phyloP scores from a whole-genome alignment of 2,113 vertebrate genomes.

The Nyctereutes procyonoides region DNA sequence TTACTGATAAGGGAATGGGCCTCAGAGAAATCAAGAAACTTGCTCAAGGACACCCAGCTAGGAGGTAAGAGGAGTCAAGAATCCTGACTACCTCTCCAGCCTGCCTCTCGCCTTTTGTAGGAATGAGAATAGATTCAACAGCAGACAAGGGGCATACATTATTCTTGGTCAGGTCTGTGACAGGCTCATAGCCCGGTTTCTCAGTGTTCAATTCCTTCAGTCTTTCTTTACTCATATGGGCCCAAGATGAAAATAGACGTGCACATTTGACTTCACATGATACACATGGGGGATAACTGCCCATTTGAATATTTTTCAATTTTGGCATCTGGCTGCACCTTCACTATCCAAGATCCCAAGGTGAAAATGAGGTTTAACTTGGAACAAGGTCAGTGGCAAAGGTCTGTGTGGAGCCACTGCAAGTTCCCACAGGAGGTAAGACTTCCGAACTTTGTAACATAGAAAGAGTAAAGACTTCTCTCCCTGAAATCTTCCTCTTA shows the following conservation, averaged over 20 bases:
- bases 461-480: neutral
- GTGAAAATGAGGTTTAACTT: neutral
- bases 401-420: neutral
- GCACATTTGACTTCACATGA: neutral
- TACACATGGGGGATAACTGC: neutral
- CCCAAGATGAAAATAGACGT: neutral
- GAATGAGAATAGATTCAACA: neutral
- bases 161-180: neutral
- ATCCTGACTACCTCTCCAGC: neutral
- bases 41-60: constrained; percentile 32
- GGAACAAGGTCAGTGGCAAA: neutral
- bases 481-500: neutral
- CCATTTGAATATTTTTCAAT: neutral
- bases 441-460: neutral
- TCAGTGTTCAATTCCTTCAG: neutral
- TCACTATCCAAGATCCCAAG: neutral
- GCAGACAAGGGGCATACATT: neutral
- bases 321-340: neutral
- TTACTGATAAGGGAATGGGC: constrained; percentile 48
- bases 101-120: neutral
- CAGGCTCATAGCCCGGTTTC: neutral
- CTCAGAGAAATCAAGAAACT: neutral
- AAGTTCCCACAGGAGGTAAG: neutral
- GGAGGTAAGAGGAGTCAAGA: neutral
- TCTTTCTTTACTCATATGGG: neutral